Evolutionary conservation across 2,888 invertebrate species (phyloP).

Genomic region (Papilio gigon): DNA sequence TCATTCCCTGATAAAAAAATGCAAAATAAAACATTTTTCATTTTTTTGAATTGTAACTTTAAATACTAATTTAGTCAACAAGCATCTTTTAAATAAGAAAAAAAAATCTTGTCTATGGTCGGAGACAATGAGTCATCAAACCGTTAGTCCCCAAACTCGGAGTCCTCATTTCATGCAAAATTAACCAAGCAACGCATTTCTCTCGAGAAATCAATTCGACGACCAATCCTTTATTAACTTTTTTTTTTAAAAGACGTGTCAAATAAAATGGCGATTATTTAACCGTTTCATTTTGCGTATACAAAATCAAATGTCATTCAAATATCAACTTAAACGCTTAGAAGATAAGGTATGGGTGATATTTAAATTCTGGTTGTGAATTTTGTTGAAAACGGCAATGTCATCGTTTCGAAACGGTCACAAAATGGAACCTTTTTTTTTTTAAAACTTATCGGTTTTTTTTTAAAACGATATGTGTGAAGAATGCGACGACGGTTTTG

Average conservation of each 20-base stretch:
- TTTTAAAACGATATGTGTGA: conserved; percentile 9
- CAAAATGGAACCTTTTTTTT: conserved; percentile 30
- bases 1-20: too few relatives aligned
- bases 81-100: not conserved
- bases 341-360: not conserved
- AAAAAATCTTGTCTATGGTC: not conserved
- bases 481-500: not conserved
- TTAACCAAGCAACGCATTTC: conserved; percentile 44
- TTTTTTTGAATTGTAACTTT: too few relatives aligned
- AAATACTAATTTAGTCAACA: too few relatives aligned
- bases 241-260: conserved; percentile 44
- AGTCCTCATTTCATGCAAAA: conserved; percentile 50
- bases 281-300: not conserved
- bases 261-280: conserved; percentile 38
- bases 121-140: conserved; percentile 38
- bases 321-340: not conserved
- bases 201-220: conserved; percentile 41
- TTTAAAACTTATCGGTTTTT: conserved; percentile 3
- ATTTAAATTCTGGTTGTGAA: not conserved
- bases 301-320: not conserved
- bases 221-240: conserved; percentile 41
- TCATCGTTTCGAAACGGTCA: conserved; percentile 39
- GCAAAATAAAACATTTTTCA: too few relatives aligned
- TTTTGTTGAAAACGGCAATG: conserved; percentile 31
- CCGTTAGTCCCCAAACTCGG: conserved; percentile 24